Base-by-base conservation (phyloP, 1,140 invertebrate genomes). In the Drosophila kurseongensis region DNA sequence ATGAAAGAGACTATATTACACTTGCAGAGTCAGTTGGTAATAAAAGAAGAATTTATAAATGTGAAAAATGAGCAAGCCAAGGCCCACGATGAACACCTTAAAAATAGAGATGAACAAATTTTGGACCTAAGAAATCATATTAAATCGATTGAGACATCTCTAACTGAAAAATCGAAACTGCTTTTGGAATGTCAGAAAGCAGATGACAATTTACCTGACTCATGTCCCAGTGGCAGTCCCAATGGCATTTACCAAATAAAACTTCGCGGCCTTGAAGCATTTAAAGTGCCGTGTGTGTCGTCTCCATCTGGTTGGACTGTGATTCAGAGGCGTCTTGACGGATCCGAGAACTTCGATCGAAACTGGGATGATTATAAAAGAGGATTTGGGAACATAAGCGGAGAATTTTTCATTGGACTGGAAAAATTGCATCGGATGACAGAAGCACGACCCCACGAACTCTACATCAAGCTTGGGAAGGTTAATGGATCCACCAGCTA, bases 401-500 rank as follows among this genome's bases (percentile, higher is more conserved):
- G 78, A 2, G 72, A 81, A 14, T 81, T 81, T 16, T 81, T 79
- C 27, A 72, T 81, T 7, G 78, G 78, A 0, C 45, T 81, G 14
- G 76, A 81, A 8, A 79, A 76, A 41, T 16, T 81, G 8, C 78
- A 81, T 50, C 51, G 56, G 12, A 65, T 81, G 32, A 81, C 78
- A 0, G 7, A 13, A 5, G 35, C 54, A 5, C 23, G 51, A 12
- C 58, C 65, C 0, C 72, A 81, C 4, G 78, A 81, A 13, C 16
- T 81, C 6, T 90, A 94, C 32, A 93, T 96, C 27, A 94, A 95
- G 54, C 89, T 96, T 82, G 93, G 94, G 77, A 94, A 96, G 50
- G 93, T 94, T 45, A 80, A 93, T 13, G 92, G 93, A 0, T 91
- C 92, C 13, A 93, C 92, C 16, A 94, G 93, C 40, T 93, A 93